Conservation (phyloP, 2,113 vertebrate genomes). For the Callorhinus ursinus region DNA sequence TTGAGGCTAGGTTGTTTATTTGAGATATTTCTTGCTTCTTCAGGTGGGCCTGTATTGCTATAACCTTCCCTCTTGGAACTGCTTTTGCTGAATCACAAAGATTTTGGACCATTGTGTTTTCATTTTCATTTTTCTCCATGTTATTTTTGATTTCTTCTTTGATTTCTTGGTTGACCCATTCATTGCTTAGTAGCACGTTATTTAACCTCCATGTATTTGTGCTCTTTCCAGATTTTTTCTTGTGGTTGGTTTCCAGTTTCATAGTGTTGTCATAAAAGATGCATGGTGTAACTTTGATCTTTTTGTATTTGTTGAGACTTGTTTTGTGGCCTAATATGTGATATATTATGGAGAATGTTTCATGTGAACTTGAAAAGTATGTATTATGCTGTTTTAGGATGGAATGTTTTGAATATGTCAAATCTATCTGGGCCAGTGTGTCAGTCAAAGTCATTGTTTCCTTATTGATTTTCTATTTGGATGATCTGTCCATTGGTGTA, state of each 20-base stretch:
- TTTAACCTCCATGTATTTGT: neutral
- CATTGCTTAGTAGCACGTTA: neutral
- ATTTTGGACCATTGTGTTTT: neutral
- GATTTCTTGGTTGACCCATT: neutral
- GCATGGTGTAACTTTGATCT: neutral
- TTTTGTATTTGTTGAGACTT: neutral
- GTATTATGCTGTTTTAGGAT: neutral
- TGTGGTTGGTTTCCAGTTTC: neutral
- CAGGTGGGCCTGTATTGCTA: neutral
- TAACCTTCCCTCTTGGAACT: neutral
- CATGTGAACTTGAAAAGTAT: neutral
- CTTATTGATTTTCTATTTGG: neutral
- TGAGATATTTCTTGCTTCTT: neutral
- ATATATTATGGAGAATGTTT: neutral
- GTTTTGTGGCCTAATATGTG: neutral
- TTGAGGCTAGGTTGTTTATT: neutral
- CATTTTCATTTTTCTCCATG: neutral
- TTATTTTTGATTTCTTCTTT: neutral
- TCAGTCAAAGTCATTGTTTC: neutral
- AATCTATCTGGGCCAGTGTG: neutral
- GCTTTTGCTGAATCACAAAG: neutral
- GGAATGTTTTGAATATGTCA: neutral
- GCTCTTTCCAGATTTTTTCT: neutral
- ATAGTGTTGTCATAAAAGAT: neutral
- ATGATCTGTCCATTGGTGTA: neutral